Evolutionary conservation across 2,888 invertebrate species (phyloP), one percentile per base, ranked within the genome.

Genomic region (Amphipoea oculea): DNA sequence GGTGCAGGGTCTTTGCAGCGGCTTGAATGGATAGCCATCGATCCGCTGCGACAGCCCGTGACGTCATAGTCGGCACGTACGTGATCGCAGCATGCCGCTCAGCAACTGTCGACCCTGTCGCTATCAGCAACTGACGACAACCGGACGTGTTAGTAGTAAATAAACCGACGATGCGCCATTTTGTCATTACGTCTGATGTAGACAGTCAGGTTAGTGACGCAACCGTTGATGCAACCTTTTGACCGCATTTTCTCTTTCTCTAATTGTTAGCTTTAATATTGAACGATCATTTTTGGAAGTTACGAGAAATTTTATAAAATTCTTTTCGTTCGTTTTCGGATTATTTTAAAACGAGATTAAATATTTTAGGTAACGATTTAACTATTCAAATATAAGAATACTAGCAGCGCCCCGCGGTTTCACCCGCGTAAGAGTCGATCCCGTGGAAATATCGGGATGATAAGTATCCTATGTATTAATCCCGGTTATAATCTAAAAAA

Each of bases 41-140:
- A 66, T 12, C 80, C 14, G 79, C 65, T 92, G 92, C 93, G 92
- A 7, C 51, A 51, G 86, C 92, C 92, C 88, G 93, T 94, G 94
- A 94, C 95, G 93, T 93, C 92, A 94, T 74, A 81, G 84, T 45
- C 11, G 17, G n/a, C 45, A 78, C 83, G 77, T 83, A 65, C 67
- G 70, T 80, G 73, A 83, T 57, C 78, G 80, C 57, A 84, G 83
- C 89, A 83, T 84, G 81, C 88, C 82, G 86, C 88, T 84, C 84
- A 81, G 79, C 92, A 54, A 62, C 65, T 79, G 45, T 57, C 67
- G 77, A 79, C 74, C 73, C 75, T 71, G 78, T 63, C 63, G 68
- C 73, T 75, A 79, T 81, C 77, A 73, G 57, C 60, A 29, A 51
- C 69, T 63, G 76, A 51, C 70, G 76, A 67, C 68, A 82, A 74